Evolutionary conservation across 2,888 invertebrate genomes (phyloP), one percentile per base, ranked within the genome.

Genomic region (Coecobrya sp.): DNA sequence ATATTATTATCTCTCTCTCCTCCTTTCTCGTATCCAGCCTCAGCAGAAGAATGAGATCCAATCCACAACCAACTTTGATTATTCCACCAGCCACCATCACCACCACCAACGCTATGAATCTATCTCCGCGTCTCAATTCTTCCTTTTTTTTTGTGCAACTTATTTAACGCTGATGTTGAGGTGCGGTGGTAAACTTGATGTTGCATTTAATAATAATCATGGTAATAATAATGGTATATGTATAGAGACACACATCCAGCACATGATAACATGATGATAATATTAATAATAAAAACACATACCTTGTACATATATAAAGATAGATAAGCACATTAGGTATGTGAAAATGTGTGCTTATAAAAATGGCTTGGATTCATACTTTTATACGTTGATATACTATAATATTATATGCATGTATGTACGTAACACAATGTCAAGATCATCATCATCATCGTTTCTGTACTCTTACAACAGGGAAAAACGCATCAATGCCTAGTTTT

Each of bases 391-490:
- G n/a, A 3, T 55, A 55, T 13, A 13, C 49, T 10, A 1, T 49
- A n/a, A 55, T 55, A 55, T 16, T 55, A 7, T 49, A 49, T 1
- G 13, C 10, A 10, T 49, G 19, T 13, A 59, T 76, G 13, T 45
- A 76, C 25, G 0, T 8, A 76, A 19, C 30, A 85, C 65, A 85
- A 85, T 85, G 84, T 85, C 84, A 85, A 85, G 84, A 85, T 85
- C 84, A 85, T 85, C 84, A 85, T 59, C 59, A 30, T 76, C 49
- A 73, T 45, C 49, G 25, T 49, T 49, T 22, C 25, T 52, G 81
- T 55, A 81, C 25, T 73, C 30, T 11, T 13, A 76, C 42, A 79
- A 76, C 36, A 25, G 59, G 59, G 25, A 22, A 82, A 82, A 82
- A 59, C 55, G 55, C 55, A 82, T 82, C 82, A 52, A 68, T 81